Base-by-base conservation (phyloP, 2,113 vertebrate species). In the Vicugna pacos region DNA sequence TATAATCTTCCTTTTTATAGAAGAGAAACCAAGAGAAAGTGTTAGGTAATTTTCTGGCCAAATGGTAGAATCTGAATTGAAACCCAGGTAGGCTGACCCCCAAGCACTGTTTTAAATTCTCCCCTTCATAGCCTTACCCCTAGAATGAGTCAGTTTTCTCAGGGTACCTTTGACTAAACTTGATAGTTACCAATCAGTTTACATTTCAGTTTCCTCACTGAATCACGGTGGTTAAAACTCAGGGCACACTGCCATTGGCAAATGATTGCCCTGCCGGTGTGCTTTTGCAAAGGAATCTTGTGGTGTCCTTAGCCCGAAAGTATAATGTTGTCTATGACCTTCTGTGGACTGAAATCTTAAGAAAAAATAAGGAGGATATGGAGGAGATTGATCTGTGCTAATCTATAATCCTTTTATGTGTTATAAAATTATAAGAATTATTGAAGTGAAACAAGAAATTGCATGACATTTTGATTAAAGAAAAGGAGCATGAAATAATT, bases 391-490 rank as follows among this genome's bases (percentile, higher is more conserved):
- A 92, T 93, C 95, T 91, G 92, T 46, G 69, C 64, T 97, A 97
- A 97, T 97, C 95, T 97, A 93, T 95, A 97, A 95, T 96, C 95
- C 96, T 97, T 94, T 92, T 92, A 95, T 95, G 96, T 97, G 95
- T 84, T 93, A 64, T 91, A 95, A 97, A 97, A 97, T 97, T 97
- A 97, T 92, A 73, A 95, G 95, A 96, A 95, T 96, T 95, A 97
- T 91, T 96, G 92, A 89, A 97, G 93, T 96, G 67, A 97, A 95
- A 83, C 94, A 96, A 90, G 89, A 97, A 94, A 96, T 93, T 20
- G 79, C 83, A 75, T n/a, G 64, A 56, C 87, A 91, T 92, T 97
- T 97, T 92, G 97, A 97, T 96, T 82, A 94, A 98, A 91, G 72
- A 87, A 93, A 95, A 86, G 79, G 82, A 92, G n/a, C 2, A 76